Evolutionary conservation across 2,888 invertebrate genomes (phyloP), one percentile per base, ranked within the genome.

Genomic region (Hybos culiciformis): DNA sequence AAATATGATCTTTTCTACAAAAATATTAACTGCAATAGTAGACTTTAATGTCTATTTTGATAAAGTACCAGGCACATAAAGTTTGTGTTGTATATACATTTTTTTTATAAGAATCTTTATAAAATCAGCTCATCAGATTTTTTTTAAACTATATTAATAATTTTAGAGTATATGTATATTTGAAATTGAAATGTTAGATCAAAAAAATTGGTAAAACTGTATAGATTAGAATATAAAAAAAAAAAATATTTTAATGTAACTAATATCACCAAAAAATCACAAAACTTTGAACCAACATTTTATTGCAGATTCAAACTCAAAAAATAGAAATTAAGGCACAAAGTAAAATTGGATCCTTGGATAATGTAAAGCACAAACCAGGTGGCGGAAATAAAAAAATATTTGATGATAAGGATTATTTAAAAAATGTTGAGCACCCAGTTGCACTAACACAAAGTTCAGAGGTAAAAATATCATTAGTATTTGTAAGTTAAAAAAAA

Each of bases 321-420:
- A 91, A 91, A 70, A 67, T 92, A 69, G 88, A 91, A 58, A 79
- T 92, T 70, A 91, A 90, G 70, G 92, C 84, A 51, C 80, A 84
- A 69, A 88, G 92, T 69, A 90, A 91, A 71, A 74, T 93, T 54
- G 91, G 91, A 55, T 91, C 91, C 44, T 62, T 88, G 73, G 87
- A 90, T 68, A 91, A 91, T 69, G 78, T 91, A 54, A 66, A 66
- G 66, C 83, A 93, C 72, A 85, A 77, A 70, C 90, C 93, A 45
- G 86, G 90, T 55, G 93, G 93, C 48, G 93, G 93, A 38, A 87
- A 90, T 54, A 83, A 86, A 70, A 92, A 90, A 73, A 91, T 91
- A 60, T 90, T 88, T 67, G 86, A 90, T 63, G 90, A 90, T 69
- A 87, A 84, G 71, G 84, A 84, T 50, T 90, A 90, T 72, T 75